Conservation (phyloP, 2,888 invertebrate genomes). For the Marasmarcha lunaedactyla region DNA sequence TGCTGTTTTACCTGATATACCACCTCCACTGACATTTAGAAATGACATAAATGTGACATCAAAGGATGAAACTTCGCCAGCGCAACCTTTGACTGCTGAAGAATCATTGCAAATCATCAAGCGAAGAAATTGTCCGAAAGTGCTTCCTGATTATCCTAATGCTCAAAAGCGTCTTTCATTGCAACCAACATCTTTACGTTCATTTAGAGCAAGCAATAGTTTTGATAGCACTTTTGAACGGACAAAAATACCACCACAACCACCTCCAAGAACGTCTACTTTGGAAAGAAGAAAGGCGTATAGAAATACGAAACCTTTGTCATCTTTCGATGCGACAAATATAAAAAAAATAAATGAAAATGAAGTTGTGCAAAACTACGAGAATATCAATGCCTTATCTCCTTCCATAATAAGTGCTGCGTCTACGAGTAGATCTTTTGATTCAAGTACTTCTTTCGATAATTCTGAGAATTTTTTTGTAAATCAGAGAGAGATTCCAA, state of each 20-base stretch:
- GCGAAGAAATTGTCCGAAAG: slow-evolving; percentile 86
- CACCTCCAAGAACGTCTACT: slow-evolving; percentile 81
- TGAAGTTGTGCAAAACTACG: slow-evolving; percentile 32
- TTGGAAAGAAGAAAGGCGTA: slow-evolving; percentile 70
- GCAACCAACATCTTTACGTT: slow-evolving; percentile 65
- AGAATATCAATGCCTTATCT: slow-evolving; percentile 44
- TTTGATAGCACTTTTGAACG: slow-evolving; percentile 39
- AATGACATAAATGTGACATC: slow-evolving; percentile 83
- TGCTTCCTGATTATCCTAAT: slow-evolving; percentile 81
- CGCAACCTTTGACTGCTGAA: slow-evolving; percentile 69
- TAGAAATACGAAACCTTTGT: slow-evolving; percentile 46
- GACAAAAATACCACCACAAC: slow-evolving; percentile 73
- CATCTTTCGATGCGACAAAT: slow-evolving; percentile 40
- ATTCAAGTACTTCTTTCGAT: slow-evolving; percentile 20
- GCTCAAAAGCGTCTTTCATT: slow-evolving; percentile 73
- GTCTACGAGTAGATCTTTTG: slow-evolving; percentile 28
- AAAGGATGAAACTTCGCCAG: slow-evolving; percentile 62
- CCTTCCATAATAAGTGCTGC: slow-evolving; percentile 19
- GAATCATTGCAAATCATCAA: slow-evolving; percentile 81
- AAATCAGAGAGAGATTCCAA: slow-evolving; percentile 44
- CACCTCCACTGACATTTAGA: slow-evolving; percentile 56
- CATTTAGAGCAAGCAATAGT: slow-evolving; percentile 38
- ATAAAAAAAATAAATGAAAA: slow-evolving; percentile 30
- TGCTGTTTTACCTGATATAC: slow-evolving; percentile 33
- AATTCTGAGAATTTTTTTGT: slow-evolving; percentile 14